phyloP scores from a whole-genome alignment of 2,113 vertebrate genomes.

The Apteryx mantelli region DNA sequence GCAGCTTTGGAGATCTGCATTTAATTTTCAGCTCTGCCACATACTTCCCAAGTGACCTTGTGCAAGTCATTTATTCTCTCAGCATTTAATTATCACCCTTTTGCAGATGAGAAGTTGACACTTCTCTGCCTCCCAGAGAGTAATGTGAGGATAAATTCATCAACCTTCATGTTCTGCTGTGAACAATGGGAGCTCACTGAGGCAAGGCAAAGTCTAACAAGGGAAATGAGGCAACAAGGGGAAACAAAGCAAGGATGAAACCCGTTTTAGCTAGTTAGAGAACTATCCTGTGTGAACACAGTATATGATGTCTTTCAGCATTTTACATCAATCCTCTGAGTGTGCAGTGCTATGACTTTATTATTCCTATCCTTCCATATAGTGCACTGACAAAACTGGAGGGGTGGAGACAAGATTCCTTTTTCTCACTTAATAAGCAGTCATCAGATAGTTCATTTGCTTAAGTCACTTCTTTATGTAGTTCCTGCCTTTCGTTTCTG shows the following conservation, averaged over 20 bases:
- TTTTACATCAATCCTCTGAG: slow-evolving; percentile 30
- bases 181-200: slow-evolving; percentile 64
- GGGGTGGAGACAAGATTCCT: neutral
- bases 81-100: slow-evolving; percentile 75
- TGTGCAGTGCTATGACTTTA: neutral
- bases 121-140: slow-evolving; percentile 67
- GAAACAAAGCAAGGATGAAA: slow-evolving; percentile 43
- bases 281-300: neutral
- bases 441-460: slow-evolving; percentile 14
- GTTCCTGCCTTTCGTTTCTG: slow-evolving; percentile 17
- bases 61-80: slow-evolving; percentile 70
- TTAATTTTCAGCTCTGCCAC: slow-evolving; percentile 71
- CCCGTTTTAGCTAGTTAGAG: neutral
- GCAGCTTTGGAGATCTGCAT: slow-evolving; percentile 63
- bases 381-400: neutral
- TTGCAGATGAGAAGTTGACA: slow-evolving; percentile 75
- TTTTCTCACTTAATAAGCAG: neutral
- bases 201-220: slow-evolving; percentile 39
- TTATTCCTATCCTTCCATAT: neutral
- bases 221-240: neutral
- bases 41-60: slow-evolving; percentile 73
- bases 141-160: slow-evolving; percentile 74
- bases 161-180: slow-evolving; percentile 65
- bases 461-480: slow-evolving; percentile 17
- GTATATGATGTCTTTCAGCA: neutral